These are phyloP conservation scores for Junonia oenone DNA, from an alignment of 2,888 invertebrate species.

Conservation along the genomic window DNA sequence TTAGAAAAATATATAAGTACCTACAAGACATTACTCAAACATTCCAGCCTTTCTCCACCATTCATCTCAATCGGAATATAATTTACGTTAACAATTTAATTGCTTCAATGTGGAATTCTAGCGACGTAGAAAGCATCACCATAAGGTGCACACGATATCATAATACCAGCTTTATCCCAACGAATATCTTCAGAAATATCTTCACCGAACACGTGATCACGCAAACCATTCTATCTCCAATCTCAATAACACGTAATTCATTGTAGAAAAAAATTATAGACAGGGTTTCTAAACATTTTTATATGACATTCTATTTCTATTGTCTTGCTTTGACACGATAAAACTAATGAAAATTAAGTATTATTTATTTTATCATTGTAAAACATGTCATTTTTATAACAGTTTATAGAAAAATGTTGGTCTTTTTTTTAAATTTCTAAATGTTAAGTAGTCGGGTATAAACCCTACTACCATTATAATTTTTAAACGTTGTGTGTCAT, in stretches of 20 bases:
- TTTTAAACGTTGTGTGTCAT: too few relatives aligned
- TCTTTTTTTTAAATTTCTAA: too few relatives aligned
- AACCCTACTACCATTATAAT: too few relatives aligned
- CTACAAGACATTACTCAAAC: too few relatives aligned
- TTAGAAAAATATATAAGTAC: too few relatives aligned
- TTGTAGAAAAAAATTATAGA: slow-evolving; percentile 3
- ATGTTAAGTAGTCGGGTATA: too few relatives aligned
- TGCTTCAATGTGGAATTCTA: background rate
- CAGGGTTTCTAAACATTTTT: slow-evolving; percentile 6
- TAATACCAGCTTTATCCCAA: slow-evolving; percentile 6
- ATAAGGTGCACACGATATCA: slow-evolving; percentile 1
- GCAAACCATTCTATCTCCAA: slow-evolving; percentile 8
- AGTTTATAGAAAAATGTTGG: too few relatives aligned
- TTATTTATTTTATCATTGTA: too few relatives aligned
- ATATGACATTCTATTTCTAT: background rate
- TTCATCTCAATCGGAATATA: too few relatives aligned
- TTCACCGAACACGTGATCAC: slow-evolving; percentile 11
- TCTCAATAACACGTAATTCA: slow-evolving; percentile 11
- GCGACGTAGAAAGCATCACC: background rate
- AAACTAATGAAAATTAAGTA: too few relatives aligned
- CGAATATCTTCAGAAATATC: slow-evolving; percentile 6
- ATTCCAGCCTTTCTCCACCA: too few relatives aligned
- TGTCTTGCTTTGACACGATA: background rate
- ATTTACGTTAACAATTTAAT: background rate
- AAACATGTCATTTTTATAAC: too few relatives aligned